Evolutionary conservation across 2,797 vertebrate species (phyloP), one percentile per base, ranked within the genome.

Genomic region (Parauchenoglanis punctatus): DNA sequence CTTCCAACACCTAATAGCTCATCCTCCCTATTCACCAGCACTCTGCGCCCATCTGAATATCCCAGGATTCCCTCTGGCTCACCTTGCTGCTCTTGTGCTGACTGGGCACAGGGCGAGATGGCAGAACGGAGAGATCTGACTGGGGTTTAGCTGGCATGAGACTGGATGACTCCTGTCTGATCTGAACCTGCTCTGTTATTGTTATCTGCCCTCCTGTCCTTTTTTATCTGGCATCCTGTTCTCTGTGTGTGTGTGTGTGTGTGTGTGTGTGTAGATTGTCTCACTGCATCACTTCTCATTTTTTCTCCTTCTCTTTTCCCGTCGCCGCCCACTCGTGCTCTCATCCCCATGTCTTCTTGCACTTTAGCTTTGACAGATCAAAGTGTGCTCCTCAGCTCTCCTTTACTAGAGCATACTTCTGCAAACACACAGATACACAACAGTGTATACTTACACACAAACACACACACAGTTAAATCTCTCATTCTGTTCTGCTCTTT

Each of bases 1-100:
- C 76, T 83, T 77, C 86, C 85, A 85, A 87, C 90, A 90, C 88
- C 88, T 89, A 85, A 91, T 91, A 85, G 83, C 87, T 91, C 91
- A 91, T 86, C 85, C 83, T 89, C 72, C 78, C 81, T 72, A 56
- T 85, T 70, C 86, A 83, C 81, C 82, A 49, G 46, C 81, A 63
- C 61, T 40, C 56, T 85, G 65, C 46, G 78, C 63, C 67, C 75
- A n/a, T 56, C 58, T 23, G 23, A 72, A 70, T 75, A 52, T 83
- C 75, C 44, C 80, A 84, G 12, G 68, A 91, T 84, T 80, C 81
- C 35, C 83, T 84, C 85, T 91, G 44, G 80, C 90, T 90, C 91
- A 76, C 82, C 68, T 49, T 67, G 78, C 87, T 90, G 84, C n/a
- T 92, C 83, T 90, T 83, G 87, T 52, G 70, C 72, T 54, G 58